Evolutionary conservation across 1,140 invertebrate genomes (phyloP).

Genomic region (Prorops nasuta): DNA sequence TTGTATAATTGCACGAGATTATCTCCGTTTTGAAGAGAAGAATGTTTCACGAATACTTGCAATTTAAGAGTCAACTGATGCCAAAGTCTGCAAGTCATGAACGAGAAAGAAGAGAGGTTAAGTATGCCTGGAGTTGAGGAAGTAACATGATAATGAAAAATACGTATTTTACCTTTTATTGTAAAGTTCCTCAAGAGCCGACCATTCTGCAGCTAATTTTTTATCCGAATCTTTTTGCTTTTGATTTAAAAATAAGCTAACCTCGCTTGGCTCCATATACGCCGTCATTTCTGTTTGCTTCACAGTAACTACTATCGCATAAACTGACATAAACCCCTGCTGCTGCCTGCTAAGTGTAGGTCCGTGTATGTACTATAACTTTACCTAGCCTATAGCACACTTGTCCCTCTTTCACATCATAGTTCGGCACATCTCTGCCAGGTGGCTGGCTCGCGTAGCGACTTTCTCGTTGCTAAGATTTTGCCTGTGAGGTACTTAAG

Average conservation of each 20-base stretch:
- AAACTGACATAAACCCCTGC: no score
- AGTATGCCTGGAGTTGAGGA: not conserved
- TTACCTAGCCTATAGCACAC: no score
- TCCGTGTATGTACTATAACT: no score
- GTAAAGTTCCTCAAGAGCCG: conserved; percentile 79
- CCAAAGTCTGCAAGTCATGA: conserved; percentile 79
- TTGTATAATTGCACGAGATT: conserved; percentile 84
- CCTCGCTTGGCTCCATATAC: conserved; percentile 50
- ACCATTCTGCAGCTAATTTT: conserved; percentile 76
- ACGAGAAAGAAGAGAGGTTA: conserved; percentile 6
- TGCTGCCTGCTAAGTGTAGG: no score
- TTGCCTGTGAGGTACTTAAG: no score
- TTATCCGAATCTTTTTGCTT: conserved; percentile 68
- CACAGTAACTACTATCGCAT: no score
- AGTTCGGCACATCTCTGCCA: no score
- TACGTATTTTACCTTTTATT: conserved; percentile 73
- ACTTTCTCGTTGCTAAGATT: no score
- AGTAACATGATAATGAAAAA: conserved; percentile 1
- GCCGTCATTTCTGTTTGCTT: conserved; percentile 46
- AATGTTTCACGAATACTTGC: conserved; percentile 77
- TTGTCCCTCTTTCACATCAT: no score
- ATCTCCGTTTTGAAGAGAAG: conserved; percentile 74
- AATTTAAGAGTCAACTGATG: conserved; percentile 92
- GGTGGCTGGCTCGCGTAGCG: no score
- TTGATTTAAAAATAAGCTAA: conserved; percentile 57